A percentile compares a stretch with the other conserved stretches of the same genome.
phyloP scores from a whole-genome alignment of 2,113 vertebrate species.

The Xiphophorus maculatus region DNA sequence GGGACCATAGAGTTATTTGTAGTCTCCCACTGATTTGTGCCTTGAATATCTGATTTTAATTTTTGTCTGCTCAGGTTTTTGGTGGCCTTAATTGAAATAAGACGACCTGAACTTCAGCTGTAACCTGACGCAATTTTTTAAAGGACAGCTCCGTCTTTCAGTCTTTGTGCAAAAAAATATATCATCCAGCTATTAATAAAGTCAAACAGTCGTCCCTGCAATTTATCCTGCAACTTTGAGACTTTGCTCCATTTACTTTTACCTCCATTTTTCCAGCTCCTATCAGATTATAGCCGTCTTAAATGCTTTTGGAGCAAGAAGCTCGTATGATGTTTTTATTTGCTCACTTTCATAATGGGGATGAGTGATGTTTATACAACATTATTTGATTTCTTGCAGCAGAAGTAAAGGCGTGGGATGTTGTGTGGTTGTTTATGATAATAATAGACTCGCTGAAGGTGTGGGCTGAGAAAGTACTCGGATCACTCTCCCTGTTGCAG shows the following conservation, averaged over 20 bases:
- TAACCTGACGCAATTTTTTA: neutral
- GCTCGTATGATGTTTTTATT: conserved; percentile 1
- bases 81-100: no score
- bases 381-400: conserved; percentile 32
- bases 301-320: conserved; percentile 6
- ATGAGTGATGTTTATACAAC: conserved; percentile 34
- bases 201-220: conserved; percentile 18
- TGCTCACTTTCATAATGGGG: conserved; percentile 3
- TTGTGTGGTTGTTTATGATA: conserved; percentile 26
- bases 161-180: neutral
- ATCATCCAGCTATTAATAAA: conserved; percentile 14
- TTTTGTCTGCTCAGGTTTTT: no score
- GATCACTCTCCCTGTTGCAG: conserved; percentile 1
- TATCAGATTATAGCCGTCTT: conserved; percentile 13
- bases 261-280: neutral
- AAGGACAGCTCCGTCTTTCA: neutral
- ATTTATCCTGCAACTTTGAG: conserved; percentile 30
- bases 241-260: conserved; percentile 20
- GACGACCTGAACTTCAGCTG: no score
- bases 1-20: no score
- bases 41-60: no score
- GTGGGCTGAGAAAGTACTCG: conserved; percentile 35
- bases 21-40: no score
- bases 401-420: conserved; percentile 18
- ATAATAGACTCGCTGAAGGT: conserved; percentile 41